phyloP scores from a whole-genome alignment of 2,888 invertebrate species.

The Aricia artaxerxes region DNA sequence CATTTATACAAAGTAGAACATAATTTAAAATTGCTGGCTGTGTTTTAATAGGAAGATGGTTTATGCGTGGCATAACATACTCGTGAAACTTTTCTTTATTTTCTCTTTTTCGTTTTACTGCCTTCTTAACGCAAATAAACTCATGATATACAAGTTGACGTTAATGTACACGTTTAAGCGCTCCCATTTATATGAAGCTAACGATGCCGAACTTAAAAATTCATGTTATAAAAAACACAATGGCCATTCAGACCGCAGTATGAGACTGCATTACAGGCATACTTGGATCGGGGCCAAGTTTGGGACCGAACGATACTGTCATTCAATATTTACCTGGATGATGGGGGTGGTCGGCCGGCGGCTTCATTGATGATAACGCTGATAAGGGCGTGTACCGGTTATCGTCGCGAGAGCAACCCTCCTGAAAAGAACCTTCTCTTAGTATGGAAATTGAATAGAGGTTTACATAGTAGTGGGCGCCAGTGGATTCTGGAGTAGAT shows the following conservation, averaged over 20 bases:
- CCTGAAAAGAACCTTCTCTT: constrained; percentile 51
- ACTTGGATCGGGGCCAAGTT: constrained; percentile 19
- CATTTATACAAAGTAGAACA: no score
- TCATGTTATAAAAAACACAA: constrained; percentile 28
- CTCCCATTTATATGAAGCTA: background rate
- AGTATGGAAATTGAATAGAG: constrained; percentile 8
- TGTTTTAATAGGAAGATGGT: no score
- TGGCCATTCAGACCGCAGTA: constrained; percentile 21
- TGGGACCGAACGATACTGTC: constrained; percentile 1
- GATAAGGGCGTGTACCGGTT: constrained; percentile 89
- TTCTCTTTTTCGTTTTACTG: no score
- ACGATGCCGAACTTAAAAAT: constrained; percentile 7
- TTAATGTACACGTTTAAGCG: background rate
- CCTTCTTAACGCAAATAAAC: background rate
- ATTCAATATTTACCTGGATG: constrained; percentile 73
- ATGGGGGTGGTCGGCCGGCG: constrained; percentile 83
- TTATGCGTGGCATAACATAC: no score
- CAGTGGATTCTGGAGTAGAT: background rate
- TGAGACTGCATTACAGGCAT: constrained; percentile 21
- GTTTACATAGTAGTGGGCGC: background rate
- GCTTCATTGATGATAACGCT: constrained; percentile 92
- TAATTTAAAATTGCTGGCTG: no score
- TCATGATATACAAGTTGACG: background rate
- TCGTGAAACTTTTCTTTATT: no score
- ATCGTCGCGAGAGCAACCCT: constrained; percentile 70